phyloP scores from a whole-genome alignment of 1,140 invertebrate genomes.

The Wiebesia pumilae region DNA sequence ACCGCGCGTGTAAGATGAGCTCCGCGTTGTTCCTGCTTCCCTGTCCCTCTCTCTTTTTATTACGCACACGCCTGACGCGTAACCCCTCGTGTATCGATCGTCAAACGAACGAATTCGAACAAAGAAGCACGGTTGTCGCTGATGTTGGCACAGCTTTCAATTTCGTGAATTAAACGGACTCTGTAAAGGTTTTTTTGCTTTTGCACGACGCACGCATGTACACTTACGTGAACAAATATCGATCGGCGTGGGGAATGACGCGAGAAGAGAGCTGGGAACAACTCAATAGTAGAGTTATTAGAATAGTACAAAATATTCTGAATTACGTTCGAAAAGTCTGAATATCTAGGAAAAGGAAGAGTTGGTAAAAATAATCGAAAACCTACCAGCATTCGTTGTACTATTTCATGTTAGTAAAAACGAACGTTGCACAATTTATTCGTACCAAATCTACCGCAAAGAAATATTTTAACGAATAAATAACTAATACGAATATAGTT shows the following conservation, averaged over 20 bases:
- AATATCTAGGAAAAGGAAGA: too few relatives aligned
- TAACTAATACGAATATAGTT: too few relatives aligned
- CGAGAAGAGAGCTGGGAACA: neutral
- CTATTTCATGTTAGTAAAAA: too few relatives aligned
- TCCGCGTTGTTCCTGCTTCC: neutral
- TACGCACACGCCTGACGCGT: constrained; percentile 23
- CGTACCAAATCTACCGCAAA: too few relatives aligned
- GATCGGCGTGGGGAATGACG: constrained; percentile 10
- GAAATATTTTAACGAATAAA: too few relatives aligned
- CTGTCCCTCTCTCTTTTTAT: neutral
- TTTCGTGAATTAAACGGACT: constrained; percentile 51
- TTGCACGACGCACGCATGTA: neutral
- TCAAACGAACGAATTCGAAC: constrained; percentile 50
- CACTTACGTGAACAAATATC: constrained; percentile 28
- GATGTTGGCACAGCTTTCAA: constrained; percentile 42
- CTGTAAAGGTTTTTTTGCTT: constrained; percentile 6
- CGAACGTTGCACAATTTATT: too few relatives aligned
- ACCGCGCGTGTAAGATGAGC: constrained; percentile 22
- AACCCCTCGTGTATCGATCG: constrained; percentile 59
- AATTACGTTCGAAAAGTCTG: too few relatives aligned
- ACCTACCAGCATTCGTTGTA: too few relatives aligned
- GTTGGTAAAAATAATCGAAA: too few relatives aligned
- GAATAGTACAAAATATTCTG: too few relatives aligned
- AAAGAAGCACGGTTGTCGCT: constrained; percentile 35
- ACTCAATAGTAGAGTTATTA: neutral